A percentile compares a stretch with the other conserved stretches of the same genome.
phyloP scores from a whole-genome alignment of 2,113 vertebrate species.

The Platysternon megacephalum region DNA sequence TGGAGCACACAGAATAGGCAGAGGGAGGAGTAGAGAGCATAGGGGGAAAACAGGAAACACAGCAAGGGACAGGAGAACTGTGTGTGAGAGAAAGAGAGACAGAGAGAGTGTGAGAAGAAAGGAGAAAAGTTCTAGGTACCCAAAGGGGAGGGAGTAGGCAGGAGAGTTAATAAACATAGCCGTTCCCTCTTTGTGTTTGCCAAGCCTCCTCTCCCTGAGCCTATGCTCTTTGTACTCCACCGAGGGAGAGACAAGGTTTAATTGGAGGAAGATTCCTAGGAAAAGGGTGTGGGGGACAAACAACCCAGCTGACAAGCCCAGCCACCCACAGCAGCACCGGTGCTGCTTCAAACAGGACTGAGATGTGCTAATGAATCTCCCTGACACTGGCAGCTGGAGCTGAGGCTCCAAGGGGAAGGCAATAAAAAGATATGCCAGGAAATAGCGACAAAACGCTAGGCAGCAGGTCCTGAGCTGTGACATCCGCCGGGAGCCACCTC shows the following conservation, averaged over 20 bases:
- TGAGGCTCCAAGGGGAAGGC: background rate
- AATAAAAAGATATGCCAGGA: background rate
- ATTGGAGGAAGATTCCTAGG: background rate
- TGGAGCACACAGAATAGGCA: background rate
- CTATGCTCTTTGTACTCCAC: background rate
- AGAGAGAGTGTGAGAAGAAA: background rate
- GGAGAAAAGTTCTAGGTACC: background rate
- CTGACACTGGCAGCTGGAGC: background rate
- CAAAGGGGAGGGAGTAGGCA: background rate
- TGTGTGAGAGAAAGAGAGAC: background rate
- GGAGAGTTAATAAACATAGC: background rate
- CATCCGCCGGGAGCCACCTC: background rate
- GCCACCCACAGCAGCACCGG: accelerated
- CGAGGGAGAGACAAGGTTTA: background rate
- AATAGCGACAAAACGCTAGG: accelerated
- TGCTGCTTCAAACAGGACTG: accelerated
- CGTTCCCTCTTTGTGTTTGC: background rate
- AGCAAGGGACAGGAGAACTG: background rate
- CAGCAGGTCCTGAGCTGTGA: accelerated
- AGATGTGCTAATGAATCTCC: background rate
- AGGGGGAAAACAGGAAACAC: background rate
- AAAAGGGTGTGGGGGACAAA: background rate
- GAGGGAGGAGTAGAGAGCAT: background rate
- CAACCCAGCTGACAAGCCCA: background rate
- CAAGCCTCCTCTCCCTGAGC: background rate